Base-by-base conservation (phyloP, 2,797 vertebrate genomes). In the Mionectes olivaceus region DNA sequence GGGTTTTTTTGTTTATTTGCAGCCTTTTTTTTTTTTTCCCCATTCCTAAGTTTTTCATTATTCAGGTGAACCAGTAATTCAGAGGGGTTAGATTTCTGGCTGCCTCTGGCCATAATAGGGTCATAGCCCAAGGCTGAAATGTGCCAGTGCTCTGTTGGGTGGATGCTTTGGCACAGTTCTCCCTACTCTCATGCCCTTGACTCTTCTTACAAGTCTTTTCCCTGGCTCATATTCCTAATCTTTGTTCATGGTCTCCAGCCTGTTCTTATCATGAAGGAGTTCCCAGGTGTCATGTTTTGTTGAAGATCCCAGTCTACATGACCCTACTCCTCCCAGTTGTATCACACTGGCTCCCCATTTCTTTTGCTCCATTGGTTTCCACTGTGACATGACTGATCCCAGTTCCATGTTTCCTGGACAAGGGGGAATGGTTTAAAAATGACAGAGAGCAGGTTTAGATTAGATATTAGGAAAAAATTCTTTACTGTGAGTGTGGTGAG, bases 271-370 rank as follows among this genome's bases (percentile, higher is more conserved):
- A 2, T 16, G 49, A 5, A 10, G 55, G 28, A 56, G 37, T 4
- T 77, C 64, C 41, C 60, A 3, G 4, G 32, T 32, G 9, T 15
- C 13, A 7, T 5, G 7, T 32, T 77, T 32, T 56, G 6, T 11
- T 81, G 73, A 28, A 25, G 30, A 46, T 32, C 23, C 41, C 53
- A 33, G 17, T 11, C 41, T 23, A 1, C 11, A 2, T 0, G 0
- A 59, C 33, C 52, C 43, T 63, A 0, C 8, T 44, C 37, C 2
- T 1, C n/a, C 47, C 25, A 32, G 2, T 19, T 61, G 50, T 65
- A 52, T 39, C 22, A 25, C 0, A 0, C 16, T 30, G 25, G 7
- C 59, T 71, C 39, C 21, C 5, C 2, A 1, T 35, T 35, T 63
- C 18, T 47, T 64, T 46, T 65, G 19, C 10, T 80, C 19, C 9